phyloP scores from a whole-genome alignment of 2,888 invertebrate species.

The Xestoiulus laeticollis region DNA sequence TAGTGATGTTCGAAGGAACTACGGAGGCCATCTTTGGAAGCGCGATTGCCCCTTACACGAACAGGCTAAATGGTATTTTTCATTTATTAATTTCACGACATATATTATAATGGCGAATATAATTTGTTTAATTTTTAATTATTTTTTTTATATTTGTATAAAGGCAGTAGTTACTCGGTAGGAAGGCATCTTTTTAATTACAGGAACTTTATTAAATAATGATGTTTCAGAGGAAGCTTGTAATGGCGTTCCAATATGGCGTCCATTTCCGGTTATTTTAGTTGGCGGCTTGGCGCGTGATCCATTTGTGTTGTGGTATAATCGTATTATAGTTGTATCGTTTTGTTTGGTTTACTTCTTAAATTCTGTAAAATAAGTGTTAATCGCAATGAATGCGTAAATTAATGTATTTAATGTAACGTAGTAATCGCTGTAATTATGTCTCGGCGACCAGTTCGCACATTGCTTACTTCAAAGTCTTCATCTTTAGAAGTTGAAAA shows the following conservation, averaged over 20 bases:
- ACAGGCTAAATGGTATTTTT: background rate
- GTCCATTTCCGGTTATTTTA: background rate
- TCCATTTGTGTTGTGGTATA: no score
- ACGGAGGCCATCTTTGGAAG: background rate
- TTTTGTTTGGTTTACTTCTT: no score
- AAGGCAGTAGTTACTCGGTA: background rate
- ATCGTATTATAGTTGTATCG: background rate
- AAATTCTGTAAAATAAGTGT: background rate
- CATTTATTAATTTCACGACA: background rate
- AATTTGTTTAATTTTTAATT: background rate
- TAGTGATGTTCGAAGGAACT: background rate
- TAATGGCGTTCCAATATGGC: background rate
- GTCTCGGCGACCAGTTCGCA: background rate
- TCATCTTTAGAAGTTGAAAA: background rate
- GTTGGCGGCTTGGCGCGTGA: background rate
- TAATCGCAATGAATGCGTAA: background rate
- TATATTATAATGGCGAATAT: background rate
- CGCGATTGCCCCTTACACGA: background rate
- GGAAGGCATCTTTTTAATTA: no score
- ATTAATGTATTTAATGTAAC: background rate
- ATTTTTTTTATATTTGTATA: background rate
- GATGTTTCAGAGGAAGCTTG: background rate
- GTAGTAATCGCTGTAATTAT: background rate
- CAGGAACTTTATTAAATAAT: no score
- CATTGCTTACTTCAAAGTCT: background rate